Evolutionary conservation across 2,113 vertebrate genomes (phyloP), one percentile per base, ranked within the genome.

Genomic region (Felis catus): DNA sequence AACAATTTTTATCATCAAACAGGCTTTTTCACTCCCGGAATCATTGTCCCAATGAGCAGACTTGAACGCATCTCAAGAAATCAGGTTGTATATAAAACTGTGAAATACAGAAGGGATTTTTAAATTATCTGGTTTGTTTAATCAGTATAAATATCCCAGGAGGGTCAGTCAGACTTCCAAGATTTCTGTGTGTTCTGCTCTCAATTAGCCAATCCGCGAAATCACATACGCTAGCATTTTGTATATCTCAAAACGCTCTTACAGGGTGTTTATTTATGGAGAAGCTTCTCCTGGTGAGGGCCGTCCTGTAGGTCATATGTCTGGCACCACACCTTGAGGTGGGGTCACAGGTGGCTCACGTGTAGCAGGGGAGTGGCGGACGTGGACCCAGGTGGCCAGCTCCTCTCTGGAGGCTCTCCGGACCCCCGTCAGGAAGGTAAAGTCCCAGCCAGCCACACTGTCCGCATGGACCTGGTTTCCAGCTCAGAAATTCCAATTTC

Each of bases 341-440:
- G 19, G 55, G 55, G 55, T 58, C 21, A 21, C 58, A 61, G 21
- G 23, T 21, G 58, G 58, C 4, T 61, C 58, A 61, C 7, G 21
- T 61, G 21, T 21, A 31, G 12, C 16, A 31, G 1, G 3, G 7
- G 19, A 78, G 41, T 0, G 1, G 41, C 0, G 1, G 27, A 48
- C 4, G 7, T 45, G 29, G 73, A 27, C 23, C 23, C 39, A 45
- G 21, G 1, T 1, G 4, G 23, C 68, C 7, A 1, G 19, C 7
- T 41, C 1, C 0, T 19, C 1, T 33, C 41, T 15, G 6, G 63
- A 18, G 8, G 0, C 13, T 27, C 45, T 39, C 29, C 4, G 0
- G 0, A 1, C 4, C 2, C 2, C 7, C 21, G 14, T 23, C 15
- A 21, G 0, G 0, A 48, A 85, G 15, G 4, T 6, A 23, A 48